Conservation (phyloP, 2,888 invertebrate species). For the Steinernema carpocapsae region DNA sequence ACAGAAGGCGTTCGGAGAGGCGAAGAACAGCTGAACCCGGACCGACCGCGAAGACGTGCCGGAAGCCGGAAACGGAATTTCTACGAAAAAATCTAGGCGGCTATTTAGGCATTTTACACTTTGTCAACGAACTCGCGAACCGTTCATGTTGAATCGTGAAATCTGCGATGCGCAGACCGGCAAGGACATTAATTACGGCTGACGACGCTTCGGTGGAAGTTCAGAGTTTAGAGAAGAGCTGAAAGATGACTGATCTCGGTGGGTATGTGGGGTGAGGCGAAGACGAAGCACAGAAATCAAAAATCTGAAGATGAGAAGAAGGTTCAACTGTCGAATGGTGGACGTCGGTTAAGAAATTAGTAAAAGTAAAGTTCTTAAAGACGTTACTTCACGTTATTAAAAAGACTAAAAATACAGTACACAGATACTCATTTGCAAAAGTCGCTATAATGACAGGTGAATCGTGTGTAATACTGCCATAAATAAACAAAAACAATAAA, state of each 20-base stretch:
- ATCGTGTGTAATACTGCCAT: too few relatives aligned
- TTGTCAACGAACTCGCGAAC: constrained; percentile 33
- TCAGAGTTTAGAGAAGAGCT: not conserved
- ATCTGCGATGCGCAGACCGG: not conserved
- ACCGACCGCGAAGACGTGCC: not conserved
- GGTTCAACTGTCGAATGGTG: too few relatives aligned
- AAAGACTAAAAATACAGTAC: too few relatives aligned
- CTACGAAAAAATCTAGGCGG: not conserved
- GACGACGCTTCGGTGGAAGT: not conserved
- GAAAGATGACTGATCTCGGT: not conserved
- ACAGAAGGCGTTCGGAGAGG: constrained; percentile 5
- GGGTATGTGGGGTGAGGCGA: not conserved
- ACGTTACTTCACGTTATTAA: too few relatives aligned
- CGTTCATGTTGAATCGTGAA: not conserved
- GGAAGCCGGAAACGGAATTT: constrained; percentile 19
- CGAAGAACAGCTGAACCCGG: not conserved
- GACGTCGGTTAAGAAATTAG: too few relatives aligned
- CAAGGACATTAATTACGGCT: not conserved
- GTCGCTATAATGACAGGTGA: too few relatives aligned
- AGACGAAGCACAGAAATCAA: not conserved
- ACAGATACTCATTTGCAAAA: too few relatives aligned
- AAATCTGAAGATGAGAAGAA: too few relatives aligned
- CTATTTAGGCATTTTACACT: constrained; percentile 17
- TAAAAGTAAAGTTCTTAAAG: too few relatives aligned
- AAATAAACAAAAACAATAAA: too few relatives aligned